Percentiles rank a stretch among this genome's conserved stretches.
phyloP scores from a whole-genome alignment of 2,113 vertebrate genomes.

The Egretta garzetta region DNA sequence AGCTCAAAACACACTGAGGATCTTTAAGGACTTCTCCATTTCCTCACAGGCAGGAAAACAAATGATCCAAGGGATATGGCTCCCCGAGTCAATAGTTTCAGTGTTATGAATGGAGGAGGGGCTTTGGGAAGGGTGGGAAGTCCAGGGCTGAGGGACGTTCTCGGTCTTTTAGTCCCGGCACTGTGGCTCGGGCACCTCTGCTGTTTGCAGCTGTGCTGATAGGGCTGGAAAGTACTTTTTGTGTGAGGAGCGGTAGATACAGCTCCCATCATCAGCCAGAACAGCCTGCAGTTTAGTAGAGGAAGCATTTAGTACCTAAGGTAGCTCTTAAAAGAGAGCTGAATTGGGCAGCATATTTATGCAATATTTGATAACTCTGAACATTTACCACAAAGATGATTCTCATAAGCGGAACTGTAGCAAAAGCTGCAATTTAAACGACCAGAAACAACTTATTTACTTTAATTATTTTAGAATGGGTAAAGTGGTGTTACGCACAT shows the following conservation, averaged over 20 bases:
- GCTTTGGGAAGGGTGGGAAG: background rate
- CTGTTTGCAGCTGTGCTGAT: background rate
- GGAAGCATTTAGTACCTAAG: accelerated
- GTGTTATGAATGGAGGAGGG: background rate
- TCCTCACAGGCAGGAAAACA: background rate
- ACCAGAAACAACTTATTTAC: background rate
- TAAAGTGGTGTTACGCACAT: background rate
- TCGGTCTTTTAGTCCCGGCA: background rate
- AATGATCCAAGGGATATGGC: background rate
- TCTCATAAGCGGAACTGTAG: background rate
- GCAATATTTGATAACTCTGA: background rate
- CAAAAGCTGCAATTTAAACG: background rate
- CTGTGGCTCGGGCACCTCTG: background rate
- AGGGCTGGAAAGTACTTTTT: background rate
- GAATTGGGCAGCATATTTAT: background rate
- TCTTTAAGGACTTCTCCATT: background rate
- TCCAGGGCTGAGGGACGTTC: background rate
- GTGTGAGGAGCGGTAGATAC: background rate
- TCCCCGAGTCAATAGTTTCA: background rate
- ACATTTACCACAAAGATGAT: background rate
- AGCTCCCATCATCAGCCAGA: background rate
- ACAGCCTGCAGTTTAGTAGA: background rate
- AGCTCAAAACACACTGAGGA: background rate
- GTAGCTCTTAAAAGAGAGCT: background rate
- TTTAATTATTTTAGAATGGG: background rate